Evolutionary conservation across 2,113 vertebrate genomes (phyloP).

Genomic region (pig (Sus scrofa)): DNA sequence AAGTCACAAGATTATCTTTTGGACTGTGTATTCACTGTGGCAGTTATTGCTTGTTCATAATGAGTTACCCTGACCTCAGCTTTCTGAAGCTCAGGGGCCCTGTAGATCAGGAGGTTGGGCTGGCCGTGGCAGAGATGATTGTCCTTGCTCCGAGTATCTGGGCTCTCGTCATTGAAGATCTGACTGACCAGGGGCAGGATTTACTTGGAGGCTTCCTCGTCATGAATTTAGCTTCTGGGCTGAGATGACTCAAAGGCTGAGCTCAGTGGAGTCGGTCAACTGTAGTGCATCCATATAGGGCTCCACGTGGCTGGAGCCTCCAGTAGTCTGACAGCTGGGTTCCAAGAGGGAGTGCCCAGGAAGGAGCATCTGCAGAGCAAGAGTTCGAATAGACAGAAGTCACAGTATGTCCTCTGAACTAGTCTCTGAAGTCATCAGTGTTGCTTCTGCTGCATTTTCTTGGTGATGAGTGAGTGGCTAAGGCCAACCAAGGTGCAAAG

Average conservation of each 20-base stretch:
- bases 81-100: neutral
- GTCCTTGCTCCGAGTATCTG: neutral
- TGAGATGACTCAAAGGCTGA: neutral
- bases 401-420: neutral
- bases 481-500: neutral
- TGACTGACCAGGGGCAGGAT: neutral
- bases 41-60: neutral
- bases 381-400: neutral
- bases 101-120: neutral
- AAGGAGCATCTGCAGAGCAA: neutral
- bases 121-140: neutral
- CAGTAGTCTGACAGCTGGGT: neutral
- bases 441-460: neutral
- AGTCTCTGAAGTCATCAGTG: neutral
- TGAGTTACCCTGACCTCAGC: neutral
- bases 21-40: neutral
- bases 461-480: neutral
- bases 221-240: neutral
- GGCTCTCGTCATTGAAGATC: neutral
- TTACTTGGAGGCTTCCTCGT: neutral
- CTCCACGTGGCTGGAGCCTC: neutral
- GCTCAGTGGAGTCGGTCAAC: neutral
- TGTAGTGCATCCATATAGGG: neutral
- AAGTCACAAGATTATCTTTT: neutral
- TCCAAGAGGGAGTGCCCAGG: neutral